Evolutionary conservation across 2,888 invertebrate genomes (phyloP), one percentile per base, ranked within the genome.

Genomic region (Diarsia brunnea): DNA sequence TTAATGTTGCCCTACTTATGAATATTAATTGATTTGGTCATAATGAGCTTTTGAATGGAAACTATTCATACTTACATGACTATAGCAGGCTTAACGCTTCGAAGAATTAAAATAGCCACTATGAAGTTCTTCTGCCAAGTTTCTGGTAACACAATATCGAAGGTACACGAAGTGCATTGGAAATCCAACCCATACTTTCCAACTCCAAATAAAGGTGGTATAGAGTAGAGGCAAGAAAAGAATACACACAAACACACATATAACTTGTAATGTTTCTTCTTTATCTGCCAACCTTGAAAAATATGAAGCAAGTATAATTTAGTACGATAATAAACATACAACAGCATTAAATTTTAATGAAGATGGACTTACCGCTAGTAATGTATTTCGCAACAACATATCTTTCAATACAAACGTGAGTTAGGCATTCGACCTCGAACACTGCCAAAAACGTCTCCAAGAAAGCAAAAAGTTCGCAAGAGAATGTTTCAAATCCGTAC

Each of bases 321-420:
- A 58, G 27, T 63, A 69, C 27, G 58, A 70, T 73, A 53, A 67
- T 69, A 64, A 77, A 72, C 70, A 72, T 21, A 60, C 16, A 75
- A 65, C 27, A 74, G 60, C 45, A 70, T 75, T 38, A 21, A 76
- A 78, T 64, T 75, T 38, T 19, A 76, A 78, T 64, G 73, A 78
- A 69, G n/a, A 68, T 68, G 61, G 47, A 87, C 87, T 90, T 92
- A 96, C 97, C 96, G 78, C 95, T 93, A 67, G 90, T 90, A 27
- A 90, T 90, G 81, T 95, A 95, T 88, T 95, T 95, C 12, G 95
- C 93, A 14, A 95, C 87, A 19, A 97, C 93, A 84, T 95, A 96
- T 90, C 97, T 92, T 87, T 97, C 97, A 68, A 97, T 93, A 82
- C 96, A 95, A 49, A 97, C 90, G 73, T 96, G 93, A 2, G 96